Evolutionary conservation across 2,888 invertebrate genomes (phyloP), one percentile per base, ranked within the genome.

Genomic region (Melieria crassipennis): DNA sequence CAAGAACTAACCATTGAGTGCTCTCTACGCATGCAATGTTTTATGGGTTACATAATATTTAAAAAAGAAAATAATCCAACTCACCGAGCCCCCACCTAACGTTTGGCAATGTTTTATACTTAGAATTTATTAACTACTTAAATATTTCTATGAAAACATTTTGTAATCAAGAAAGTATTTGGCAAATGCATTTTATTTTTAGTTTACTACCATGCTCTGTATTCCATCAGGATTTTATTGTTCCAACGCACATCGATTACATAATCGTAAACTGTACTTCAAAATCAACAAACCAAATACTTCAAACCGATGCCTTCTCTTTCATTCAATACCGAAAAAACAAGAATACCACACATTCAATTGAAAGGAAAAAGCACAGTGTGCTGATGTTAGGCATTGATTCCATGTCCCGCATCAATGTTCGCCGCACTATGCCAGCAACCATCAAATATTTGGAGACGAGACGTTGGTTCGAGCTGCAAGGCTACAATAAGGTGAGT

Each of bases 381-480:
- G 90, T 97, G 0, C 84, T 96, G 50, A 87, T 96, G 79, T 84
- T 97, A 62, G 96, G 96, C 43, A 91, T 97, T 78, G 96, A 96
- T 83, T 93, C 94, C 30, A 90, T 96, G 79, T 96, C 96, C 0
- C 87, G 95, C 67, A 88, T 93, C 71, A 94, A 95, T 81, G 89
- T 94, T 75, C 88, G 91, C 5, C 89, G 94, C 57, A 91, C 92
- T 4, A 91, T 96, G 91, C 92, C 92, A 0, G 87, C 89, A 79
- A 94, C 94, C 1, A 87, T 89, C 7, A 85, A 88, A 5, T 92
- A 91, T 81, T 87, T 97, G 11, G 83, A 89, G 16, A 87, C 90
- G 1, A 89, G 90, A 66, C 90, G 89, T 67, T 94, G 93, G 89
- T 85, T 92, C 47, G 91, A 91, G 70, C 88, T 93, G 80, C 88